phyloP scores from a whole-genome alignment of 1,140 invertebrate genomes.

The Epicauta chinensis region DNA sequence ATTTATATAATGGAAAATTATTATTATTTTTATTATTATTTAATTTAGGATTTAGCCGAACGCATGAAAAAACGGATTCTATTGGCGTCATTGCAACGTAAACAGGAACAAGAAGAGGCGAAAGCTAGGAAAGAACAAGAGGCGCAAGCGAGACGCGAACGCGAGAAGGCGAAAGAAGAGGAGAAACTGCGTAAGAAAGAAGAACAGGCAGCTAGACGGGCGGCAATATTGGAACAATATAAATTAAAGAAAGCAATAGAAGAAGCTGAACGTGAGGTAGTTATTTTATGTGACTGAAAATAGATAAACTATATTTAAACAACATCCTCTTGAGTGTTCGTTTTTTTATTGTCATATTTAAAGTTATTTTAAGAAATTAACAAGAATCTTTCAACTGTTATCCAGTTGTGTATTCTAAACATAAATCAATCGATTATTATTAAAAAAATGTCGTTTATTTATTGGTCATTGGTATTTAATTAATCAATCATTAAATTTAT shows the following conservation, averaged over 20 bases:
- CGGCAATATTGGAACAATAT: conserved; percentile 88
- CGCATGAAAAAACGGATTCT: conserved; percentile 84
- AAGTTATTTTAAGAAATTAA: neutral
- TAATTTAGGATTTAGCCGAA: conserved; percentile 81
- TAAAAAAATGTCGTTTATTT: conserved; percentile 36
- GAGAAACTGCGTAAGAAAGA: conserved; percentile 80
- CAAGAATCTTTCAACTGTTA: neutral
- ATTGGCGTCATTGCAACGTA: conserved; percentile 75
- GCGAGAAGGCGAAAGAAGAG: conserved; percentile 79
- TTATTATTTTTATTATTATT: conserved; percentile 1
- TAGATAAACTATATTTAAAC: neutral
- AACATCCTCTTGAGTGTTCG: neutral
- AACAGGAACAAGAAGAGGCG: conserved; percentile 83
- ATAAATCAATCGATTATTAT: neutral
- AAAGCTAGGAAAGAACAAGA: conserved; percentile 80
- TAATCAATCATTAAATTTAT: neutral
- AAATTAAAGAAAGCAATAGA: conserved; percentile 91
- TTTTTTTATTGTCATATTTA: neutral
- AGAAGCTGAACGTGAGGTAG: conserved; percentile 82
- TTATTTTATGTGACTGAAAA: neutral
- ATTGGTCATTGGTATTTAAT: conserved; percentile 35
- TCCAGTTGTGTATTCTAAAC: neutral
- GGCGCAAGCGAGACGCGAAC: conserved; percentile 65
- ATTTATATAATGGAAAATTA: neutral
- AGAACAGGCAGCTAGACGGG: conserved; percentile 79